phyloP scores from a whole-genome alignment of 1,140 invertebrate genomes.

The Micrasema longulum region DNA sequence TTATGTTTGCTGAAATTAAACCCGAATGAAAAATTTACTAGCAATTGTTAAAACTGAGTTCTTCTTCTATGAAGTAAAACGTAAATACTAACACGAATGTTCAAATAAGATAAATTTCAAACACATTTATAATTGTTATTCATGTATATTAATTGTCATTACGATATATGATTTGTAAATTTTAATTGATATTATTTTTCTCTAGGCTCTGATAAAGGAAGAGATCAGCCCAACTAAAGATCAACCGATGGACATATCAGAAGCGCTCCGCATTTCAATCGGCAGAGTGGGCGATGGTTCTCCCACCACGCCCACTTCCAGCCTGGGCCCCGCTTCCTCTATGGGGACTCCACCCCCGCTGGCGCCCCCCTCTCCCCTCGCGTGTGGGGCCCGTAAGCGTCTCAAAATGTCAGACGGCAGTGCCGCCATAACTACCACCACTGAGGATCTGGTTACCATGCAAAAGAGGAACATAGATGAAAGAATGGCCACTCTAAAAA shows the following conservation, averaged over 20 bases:
- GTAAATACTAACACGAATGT: no score
- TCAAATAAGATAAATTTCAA: no score
- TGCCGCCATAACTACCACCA: conserved; percentile 55
- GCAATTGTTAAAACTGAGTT: no score
- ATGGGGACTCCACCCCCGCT: conserved; percentile 9
- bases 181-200: no score
- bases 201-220: conserved; percentile 46
- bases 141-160: no score
- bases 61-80: no score
- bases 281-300: background rate
- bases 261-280: background rate
- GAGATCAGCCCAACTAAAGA: conserved; percentile 29
- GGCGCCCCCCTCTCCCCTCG: conserved; percentile 36
- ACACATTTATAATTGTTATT: no score
- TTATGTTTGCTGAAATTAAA: no score
- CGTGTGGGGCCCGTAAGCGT: conserved; percentile 59
- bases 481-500: conserved; percentile 63
- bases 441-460: conserved; percentile 58
- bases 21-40: no score
- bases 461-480: conserved; percentile 64
- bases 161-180: no score
- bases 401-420: conserved; percentile 59
- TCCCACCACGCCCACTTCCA: background rate
- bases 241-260: conserved; percentile 48
- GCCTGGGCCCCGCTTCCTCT: background rate